These are phyloP conservation scores for Labia minor DNA, from an alignment of 2,888 invertebrate species.

Conservation along the genomic window DNA sequence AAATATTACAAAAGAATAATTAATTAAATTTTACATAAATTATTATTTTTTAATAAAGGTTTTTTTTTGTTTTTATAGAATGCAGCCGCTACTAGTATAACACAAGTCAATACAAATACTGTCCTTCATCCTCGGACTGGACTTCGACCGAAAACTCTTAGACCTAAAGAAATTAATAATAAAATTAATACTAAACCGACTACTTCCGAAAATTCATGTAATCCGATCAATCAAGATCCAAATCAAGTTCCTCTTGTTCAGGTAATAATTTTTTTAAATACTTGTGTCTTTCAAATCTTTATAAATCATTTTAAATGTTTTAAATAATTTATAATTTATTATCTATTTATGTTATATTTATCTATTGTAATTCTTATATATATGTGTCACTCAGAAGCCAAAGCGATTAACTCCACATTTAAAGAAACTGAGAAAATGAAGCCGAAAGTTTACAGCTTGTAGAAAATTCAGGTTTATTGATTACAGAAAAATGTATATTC, in stretches of 20 bases:
- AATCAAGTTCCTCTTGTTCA: slow-evolving; percentile 8
- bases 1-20: too few relatives aligned
- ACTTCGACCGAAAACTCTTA: background rate
- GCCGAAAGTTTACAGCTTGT: too few relatives aligned
- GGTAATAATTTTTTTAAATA: background rate
- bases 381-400: too few relatives aligned
- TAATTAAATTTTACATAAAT: too few relatives aligned
- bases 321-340: background rate
- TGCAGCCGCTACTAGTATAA: background rate
- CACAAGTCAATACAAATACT: background rate
- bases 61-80: background rate
- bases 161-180: background rate
- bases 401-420: too few relatives aligned
- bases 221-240: background rate
- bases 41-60: too few relatives aligned
- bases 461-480: too few relatives aligned
- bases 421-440: too few relatives aligned
- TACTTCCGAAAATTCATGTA: background rate
- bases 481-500: too few relatives aligned
- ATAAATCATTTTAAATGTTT: background rate
- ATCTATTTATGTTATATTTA: too few relatives aligned
- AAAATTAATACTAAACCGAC: background rate
- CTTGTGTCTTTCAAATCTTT: too few relatives aligned
- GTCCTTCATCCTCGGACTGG: background rate
- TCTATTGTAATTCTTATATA: too few relatives aligned